phyloP scores from a whole-genome alignment of 2,888 invertebrate genomes.

The Artemia sinica region DNA sequence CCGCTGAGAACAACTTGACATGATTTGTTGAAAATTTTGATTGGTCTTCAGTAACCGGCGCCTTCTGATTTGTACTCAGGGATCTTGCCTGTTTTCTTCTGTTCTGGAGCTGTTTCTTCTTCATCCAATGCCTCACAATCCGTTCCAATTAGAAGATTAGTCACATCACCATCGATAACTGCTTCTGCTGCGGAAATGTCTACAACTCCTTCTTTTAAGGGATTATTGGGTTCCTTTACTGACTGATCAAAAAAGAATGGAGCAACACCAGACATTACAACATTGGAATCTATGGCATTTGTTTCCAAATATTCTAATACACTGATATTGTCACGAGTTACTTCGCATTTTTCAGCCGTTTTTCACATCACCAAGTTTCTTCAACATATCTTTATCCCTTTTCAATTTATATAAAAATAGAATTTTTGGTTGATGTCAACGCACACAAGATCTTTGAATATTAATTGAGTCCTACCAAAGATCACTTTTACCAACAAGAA shows the following conservation, averaged over 20 bases:
- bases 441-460: constrained; percentile 14
- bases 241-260: neutral
- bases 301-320: too few species aligned
- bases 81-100: constrained; percentile 1
- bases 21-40: neutral
- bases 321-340: too few species aligned
- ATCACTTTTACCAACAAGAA: constrained; percentile 2
- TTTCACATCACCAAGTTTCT: too few species aligned
- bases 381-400: too few species aligned
- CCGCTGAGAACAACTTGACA: neutral
- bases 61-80: neutral
- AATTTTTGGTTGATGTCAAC: constrained; percentile 4
- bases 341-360: too few species aligned
- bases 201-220: neutral
- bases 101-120: neutral
- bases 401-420: neutral
- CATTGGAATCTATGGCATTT: too few species aligned
- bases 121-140: neutral
- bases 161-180: constrained; percentile 5
- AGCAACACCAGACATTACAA: neutral
- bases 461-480: neutral
- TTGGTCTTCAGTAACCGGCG: neutral
- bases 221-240: neutral
- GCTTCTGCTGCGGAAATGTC: neutral
- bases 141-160: neutral